Evolutionary conservation across 1,140 invertebrate genomes (phyloP), one percentile per base, ranked within the genome.

Genomic region (Frieseomelitta varia): DNA sequence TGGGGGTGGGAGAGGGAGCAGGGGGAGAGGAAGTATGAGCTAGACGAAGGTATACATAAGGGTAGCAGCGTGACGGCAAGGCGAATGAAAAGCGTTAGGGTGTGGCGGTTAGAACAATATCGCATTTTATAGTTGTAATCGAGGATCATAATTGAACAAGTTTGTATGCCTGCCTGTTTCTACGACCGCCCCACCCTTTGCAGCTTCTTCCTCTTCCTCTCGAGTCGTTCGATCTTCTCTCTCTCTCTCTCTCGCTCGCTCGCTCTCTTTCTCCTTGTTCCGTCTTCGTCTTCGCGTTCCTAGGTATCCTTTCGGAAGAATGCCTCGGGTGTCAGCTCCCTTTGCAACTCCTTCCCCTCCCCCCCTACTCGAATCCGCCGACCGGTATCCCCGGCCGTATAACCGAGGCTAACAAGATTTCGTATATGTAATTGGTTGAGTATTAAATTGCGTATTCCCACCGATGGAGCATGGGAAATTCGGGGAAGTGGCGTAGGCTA

Each of bases 321-420:
- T 92, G 92, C 93, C 93, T 90, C 90, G 91, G 91, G 92, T 93
- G 91, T 91, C 91, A 89, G 73, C 81, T 80, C 71, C 84, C 76
- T 21, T 56, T 56, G 55, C 55, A 76, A n/a, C n/a, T n/a, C n/a
- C n/a, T n/a, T n/a, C n/a, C 27, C 21, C 75, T 30, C 34, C 80
- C 68, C 72, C 24, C 27, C 78, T 14, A n/a, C 68, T 39, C 77
- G 82, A 79, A 85, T 86, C 88, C 87, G 83, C 73, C 78, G 85
- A 88, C 82, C 86, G 88, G 89, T 90, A 84, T 85, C 89, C 88
- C 86, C 86, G 85, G 75, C 91, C 91, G 88, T 94, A 94, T 94
- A 94, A 95, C 94, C 93, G 88, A 90, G 91, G 91, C 94, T 95
- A 95, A 94, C 94, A 95, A 95, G 94, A 94, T 95, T 95, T 95